These are phyloP conservation scores for Gavia stellata DNA, from an alignment of 2,113 vertebrate genomes.

Conservation along the genomic window DNA sequence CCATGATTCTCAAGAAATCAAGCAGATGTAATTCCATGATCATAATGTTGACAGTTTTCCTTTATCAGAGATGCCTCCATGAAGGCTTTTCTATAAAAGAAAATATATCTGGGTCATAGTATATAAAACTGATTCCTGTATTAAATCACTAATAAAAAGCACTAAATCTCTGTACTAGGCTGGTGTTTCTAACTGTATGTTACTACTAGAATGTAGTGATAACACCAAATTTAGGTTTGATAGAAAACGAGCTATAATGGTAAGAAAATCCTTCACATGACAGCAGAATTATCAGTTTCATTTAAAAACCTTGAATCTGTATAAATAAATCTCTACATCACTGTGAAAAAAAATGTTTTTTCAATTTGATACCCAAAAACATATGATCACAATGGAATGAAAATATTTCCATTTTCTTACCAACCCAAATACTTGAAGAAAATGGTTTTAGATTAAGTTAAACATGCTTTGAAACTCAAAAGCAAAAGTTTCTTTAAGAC, in stretches of 20 bases:
- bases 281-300: not conserved
- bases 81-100: not conserved
- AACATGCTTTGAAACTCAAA: not conserved
- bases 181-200: not conserved
- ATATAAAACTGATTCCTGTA: not conserved
- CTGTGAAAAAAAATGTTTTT: not conserved
- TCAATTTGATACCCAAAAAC: not conserved
- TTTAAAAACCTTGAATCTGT: not conserved
- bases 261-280: not conserved
- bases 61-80: not conserved
- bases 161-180: not conserved
- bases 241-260: not conserved
- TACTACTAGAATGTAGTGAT: not conserved
- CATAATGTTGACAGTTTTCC: not conserved
- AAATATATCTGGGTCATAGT: not conserved
- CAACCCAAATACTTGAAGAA: not conserved
- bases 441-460: not conserved
- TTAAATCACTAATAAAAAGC: not conserved
- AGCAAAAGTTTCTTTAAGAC: not conserved
- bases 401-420: not conserved
- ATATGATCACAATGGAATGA: not conserved
- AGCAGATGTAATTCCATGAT: fast-evolving
- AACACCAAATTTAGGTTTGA: not conserved
- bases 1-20: not conserved
- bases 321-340: not conserved